Evolutionary conservation across 2,888 invertebrate species (phyloP), one percentile per base, ranked within the genome.

Genomic region (Drosophila macrospina): DNA sequence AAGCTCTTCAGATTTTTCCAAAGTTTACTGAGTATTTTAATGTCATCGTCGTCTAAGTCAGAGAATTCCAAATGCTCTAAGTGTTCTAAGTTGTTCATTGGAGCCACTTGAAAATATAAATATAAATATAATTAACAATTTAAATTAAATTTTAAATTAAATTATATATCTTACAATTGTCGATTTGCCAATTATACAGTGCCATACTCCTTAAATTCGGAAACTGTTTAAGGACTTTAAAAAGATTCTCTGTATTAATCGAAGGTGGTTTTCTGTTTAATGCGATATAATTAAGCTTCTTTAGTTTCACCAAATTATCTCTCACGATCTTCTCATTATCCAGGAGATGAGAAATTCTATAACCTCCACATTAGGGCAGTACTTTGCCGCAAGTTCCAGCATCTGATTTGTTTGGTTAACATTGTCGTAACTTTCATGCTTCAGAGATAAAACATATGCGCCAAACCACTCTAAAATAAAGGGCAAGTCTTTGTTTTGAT

Each of bases 371-470:
- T 44, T 28, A 8, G 13, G 26, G 13, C 44, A 44, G 6, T 13
- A 44, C 28, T 44, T 28, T 13, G 8, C 44, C 8, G 44, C 44
- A 28, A 44, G 44, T 44, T 28, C 28, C 44, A 44, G 28, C 44
- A 44, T 44, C 8, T 44, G 44, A 44, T 13, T 44, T 28, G 44
- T 44, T 28, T 8, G 13, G 28, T 13, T 28, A 44, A 44, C 26
- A 8, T 2, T 8, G 0, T 44, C 7, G 15, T 20, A 20, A 5
- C 10, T 15, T 11, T 26, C 8, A 44, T 44, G 28, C 28, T 2
- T 44, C 5, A 44, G 13, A 4, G 44, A 8, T 44, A 4, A 1
- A 13, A 44, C 28, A 13, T 44, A 13, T 10, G 13, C 1, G 15
- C 44, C 44, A 8, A 44, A 44, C 24, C 28, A 44, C 15, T 44